Conservation (phyloP, 2,797 vertebrate genomes). For the Poecilia gillii region DNA sequence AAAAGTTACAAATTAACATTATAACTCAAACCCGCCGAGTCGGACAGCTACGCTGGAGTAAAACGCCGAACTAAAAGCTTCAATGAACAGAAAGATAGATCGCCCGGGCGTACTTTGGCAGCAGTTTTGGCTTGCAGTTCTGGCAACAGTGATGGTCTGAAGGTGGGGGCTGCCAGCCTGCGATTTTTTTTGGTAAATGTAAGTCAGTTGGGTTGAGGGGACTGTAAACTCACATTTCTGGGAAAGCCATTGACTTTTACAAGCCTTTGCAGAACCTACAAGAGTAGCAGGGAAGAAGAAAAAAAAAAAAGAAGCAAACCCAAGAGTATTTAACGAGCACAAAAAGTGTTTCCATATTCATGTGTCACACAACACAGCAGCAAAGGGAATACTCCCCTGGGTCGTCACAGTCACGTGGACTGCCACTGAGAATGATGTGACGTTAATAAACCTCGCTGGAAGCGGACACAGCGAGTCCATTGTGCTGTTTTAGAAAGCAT, state of each 20-base stretch:
- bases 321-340: conserved; percentile 78
- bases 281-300: conserved; percentile 58
- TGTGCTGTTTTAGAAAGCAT: conserved; percentile 54
- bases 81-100: conserved; percentile 59
- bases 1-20: conserved; percentile 43
- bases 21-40: conserved; percentile 17
- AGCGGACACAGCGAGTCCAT: conserved; percentile 55
- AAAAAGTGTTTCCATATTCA: conserved; percentile 82
- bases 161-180: conserved; percentile 55
- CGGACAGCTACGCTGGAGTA: conserved; percentile 30
- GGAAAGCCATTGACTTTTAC: conserved; percentile 82
- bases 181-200: conserved; percentile 73
- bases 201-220: conserved; percentile 70
- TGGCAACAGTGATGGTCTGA: conserved; percentile 53
- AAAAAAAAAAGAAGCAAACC: conserved; percentile 59
- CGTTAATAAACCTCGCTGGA: conserved; percentile 66
- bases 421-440: conserved; percentile 63
- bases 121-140: conserved; percentile 36
- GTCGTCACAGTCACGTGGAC: conserved; percentile 57
- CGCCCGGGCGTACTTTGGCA: conserved; percentile 74
- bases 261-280: conserved; percentile 76
- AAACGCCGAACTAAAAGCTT: conserved; percentile 63
- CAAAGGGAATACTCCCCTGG: conserved; percentile 57
- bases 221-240: conserved; percentile 83
- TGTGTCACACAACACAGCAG: conserved; percentile 74